Conservation (phyloP, 2,888 invertebrate species). For the Neelides folsomi region DNA sequence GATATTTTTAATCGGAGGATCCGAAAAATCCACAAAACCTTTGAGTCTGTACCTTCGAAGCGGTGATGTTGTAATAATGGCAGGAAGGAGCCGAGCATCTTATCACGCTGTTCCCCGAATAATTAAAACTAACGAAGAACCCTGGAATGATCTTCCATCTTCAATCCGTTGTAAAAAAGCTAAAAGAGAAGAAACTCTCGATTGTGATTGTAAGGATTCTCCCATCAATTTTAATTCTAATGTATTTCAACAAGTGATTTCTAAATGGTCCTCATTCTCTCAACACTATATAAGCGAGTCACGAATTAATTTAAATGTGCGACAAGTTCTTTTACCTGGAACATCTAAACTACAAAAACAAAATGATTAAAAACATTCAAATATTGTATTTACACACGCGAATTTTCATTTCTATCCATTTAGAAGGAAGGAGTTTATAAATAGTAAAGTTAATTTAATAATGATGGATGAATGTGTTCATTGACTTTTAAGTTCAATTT, state of each 20-base stretch:
- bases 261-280: slow-evolving; percentile 45
- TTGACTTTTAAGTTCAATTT: no score
- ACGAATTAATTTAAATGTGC: slow-evolving; percentile 84
- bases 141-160: slow-evolving; percentile 41
- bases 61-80: slow-evolving; percentile 88
- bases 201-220: neutral
- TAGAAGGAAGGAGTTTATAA: no score
- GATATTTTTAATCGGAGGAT: slow-evolving; percentile 82
- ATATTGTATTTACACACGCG: no score
- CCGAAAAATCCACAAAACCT: slow-evolving; percentile 52
- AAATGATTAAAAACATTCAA: no score
- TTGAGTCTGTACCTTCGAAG: slow-evolving; percentile 61
- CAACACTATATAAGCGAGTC: slow-evolving; percentile 52
- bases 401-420: no score
- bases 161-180: slow-evolving; percentile 11
- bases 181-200: slow-evolving; percentile 30
- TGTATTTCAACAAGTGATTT: neutral
- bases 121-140: slow-evolving; percentile 41
- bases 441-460: no score
- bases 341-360: no score
- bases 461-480: no score
- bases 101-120: slow-evolving; percentile 93
- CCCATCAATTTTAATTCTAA: neutral
- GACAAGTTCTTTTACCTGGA: slow-evolving; percentile 65
- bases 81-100: slow-evolving; percentile 62